Percentiles rank a stretch among this genome's conserved stretches.
Evolutionary conservation across 1,140 invertebrate genomes (phyloP).

Genomic region (Acromyrmex echinatior): DNA sequence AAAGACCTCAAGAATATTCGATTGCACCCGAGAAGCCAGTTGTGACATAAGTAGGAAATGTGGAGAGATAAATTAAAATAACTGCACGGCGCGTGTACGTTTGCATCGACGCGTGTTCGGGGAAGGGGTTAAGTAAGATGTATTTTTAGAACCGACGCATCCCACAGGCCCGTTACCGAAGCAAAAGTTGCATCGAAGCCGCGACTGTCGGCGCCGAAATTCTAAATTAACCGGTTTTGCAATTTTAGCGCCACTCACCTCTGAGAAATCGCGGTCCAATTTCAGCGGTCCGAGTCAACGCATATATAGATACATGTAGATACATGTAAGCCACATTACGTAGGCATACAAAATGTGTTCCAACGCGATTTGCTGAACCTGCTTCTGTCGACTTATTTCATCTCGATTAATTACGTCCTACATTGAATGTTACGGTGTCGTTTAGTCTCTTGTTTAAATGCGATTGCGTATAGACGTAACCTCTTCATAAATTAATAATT

Average conservation of each 20-base stretch:
- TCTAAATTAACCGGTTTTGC: slow-evolving; percentile 69
- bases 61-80: slow-evolving; percentile 57
- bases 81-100: slow-evolving; percentile 34
- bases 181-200: slow-evolving; percentile 21
- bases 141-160: slow-evolving; percentile 57
- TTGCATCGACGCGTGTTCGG: slow-evolving; percentile 21
- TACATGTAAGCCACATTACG: not conserved
- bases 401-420: slow-evolving; percentile 34
- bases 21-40: slow-evolving; percentile 38
- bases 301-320: not conserved
- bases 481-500: slow-evolving; percentile 12
- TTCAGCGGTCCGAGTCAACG: slow-evolving; percentile 25
- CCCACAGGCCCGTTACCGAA: slow-evolving; percentile 11
- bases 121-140: slow-evolving; percentile 44
- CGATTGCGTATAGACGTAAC: not conserved
- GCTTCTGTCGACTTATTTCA: slow-evolving; percentile 50
- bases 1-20: slow-evolving; percentile 41
- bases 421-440: not conserved
- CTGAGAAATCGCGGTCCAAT: slow-evolving; percentile 57
- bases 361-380: slow-evolving; percentile 19
- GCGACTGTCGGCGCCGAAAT: slow-evolving; percentile 30
- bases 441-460: slow-evolving; percentile 10
- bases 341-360: slow-evolving; percentile 7
- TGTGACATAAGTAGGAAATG: slow-evolving; percentile 60
- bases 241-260: slow-evolving; percentile 69